These are phyloP conservation scores for Xenentodon cancila DNA, from an alignment of 2,797 vertebrate genomes.

Conservation along the genomic window DNA sequence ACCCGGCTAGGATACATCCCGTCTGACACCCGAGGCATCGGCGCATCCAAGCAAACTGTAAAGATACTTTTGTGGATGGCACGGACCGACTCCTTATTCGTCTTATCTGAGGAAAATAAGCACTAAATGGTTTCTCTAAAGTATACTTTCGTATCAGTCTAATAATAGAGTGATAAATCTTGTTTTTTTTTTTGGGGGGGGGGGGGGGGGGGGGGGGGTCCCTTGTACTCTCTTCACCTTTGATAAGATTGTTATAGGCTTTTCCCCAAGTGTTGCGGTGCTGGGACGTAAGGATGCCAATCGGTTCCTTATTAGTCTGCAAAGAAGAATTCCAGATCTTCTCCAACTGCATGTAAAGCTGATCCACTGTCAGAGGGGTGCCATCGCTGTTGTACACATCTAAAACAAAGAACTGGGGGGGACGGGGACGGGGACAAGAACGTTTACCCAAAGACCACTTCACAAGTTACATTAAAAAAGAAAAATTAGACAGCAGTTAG, in stretches of 20 bases:
- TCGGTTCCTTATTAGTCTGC: constrained; percentile 96
- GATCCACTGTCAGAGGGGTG: constrained; percentile 89
- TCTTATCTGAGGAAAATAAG: constrained; percentile 84
- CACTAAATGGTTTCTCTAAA: background rate
- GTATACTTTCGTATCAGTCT: background rate
- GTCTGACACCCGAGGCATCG: constrained; percentile 89
- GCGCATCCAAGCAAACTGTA: constrained; percentile 91
- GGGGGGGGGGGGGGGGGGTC: no score
- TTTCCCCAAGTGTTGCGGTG: constrained; percentile 98
- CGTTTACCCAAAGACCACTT: background rate
- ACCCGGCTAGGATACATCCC: constrained; percentile 88
- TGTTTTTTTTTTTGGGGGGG: no score
- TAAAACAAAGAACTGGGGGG: constrained; percentile 90
- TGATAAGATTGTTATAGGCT: constrained; percentile 94
- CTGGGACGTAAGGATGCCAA: constrained; percentile 96
- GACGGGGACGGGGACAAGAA: background rate
- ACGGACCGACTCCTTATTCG: constrained; percentile 94
- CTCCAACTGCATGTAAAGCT: constrained; percentile 94
- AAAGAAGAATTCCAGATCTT: constrained; percentile 99
- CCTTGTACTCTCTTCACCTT: constrained; percentile 80
- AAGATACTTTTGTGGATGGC: constrained; percentile 96
- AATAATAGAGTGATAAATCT: no score
- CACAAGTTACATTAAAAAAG: no score
- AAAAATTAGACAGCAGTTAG: background rate
- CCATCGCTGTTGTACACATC: constrained; percentile 95